Percentiles rank a stretch among this genome's conserved stretches.
phyloP scores from a whole-genome alignment of 2,113 vertebrate genomes.

The Lycaon pictus region DNA sequence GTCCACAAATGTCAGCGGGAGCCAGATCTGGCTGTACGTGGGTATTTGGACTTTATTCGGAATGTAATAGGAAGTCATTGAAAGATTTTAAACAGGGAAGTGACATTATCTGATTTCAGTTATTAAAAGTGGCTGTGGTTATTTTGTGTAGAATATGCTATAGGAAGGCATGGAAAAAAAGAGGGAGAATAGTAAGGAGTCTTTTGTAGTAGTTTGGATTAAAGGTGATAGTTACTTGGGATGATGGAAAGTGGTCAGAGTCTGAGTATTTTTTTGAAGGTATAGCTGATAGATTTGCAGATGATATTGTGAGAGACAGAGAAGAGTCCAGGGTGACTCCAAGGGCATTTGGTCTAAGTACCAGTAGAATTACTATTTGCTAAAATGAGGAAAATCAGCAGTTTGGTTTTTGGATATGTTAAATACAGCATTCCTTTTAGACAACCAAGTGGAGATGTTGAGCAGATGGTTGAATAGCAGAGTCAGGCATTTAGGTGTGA shows the following conservation, averaged over 20 bases:
- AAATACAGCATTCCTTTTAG: not conserved
- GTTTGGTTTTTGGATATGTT: conserved; percentile 3
- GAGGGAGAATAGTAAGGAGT: not conserved
- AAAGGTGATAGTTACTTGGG: conserved; percentile 18
- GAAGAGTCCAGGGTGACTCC: not conserved
- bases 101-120: conserved; percentile 35
- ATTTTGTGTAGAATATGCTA: not conserved
- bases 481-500: not conserved
- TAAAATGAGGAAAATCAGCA: not conserved
- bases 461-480: conserved; percentile 16
- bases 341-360: not conserved
- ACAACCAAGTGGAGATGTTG: not conserved
- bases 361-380: not conserved
- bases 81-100: conserved; percentile 11
- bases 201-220: not conserved
- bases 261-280: not conserved
- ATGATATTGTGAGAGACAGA: not conserved
- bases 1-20: not conserved
- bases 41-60: conserved; percentile 4
- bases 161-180: not conserved
- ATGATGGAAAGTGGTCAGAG: conserved; percentile 1
- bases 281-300: not conserved
- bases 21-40: not conserved
- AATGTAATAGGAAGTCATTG: conserved; percentile 24
- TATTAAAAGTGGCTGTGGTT: conserved; percentile 36